Percentiles rank a stretch among this genome's conserved stretches.
These are phyloP conservation scores for Troglohyphantes excavatus DNA, from an alignment of 2,888 invertebrate species.

Conservation along the genomic window DNA sequence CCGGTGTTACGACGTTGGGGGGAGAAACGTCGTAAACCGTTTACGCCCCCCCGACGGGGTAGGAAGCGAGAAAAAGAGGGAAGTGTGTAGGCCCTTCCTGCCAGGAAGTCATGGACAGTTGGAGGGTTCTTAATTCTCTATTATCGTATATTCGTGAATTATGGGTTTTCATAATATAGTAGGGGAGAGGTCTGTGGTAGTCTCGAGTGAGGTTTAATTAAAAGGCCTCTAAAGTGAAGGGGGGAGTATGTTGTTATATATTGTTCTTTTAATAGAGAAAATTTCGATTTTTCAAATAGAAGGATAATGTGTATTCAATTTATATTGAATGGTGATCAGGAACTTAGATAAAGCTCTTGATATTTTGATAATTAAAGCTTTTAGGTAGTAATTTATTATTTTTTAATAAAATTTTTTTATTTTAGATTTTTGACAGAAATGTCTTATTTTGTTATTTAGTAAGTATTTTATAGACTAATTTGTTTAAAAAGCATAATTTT, in stretches of 20 bases:
- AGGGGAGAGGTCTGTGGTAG: neutral
- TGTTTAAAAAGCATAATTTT: too few species aligned
- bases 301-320: too few species aligned
- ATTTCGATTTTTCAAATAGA: too few species aligned
- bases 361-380: too few species aligned
- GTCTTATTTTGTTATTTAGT: too few species aligned
- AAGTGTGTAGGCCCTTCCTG: conserved; percentile 36
- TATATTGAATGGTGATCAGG: too few species aligned
- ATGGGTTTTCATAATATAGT: conserved; percentile 49
- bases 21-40: conserved; percentile 52
- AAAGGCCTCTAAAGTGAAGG: neutral
- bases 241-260: neutral
- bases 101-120: conserved; percentile 36
- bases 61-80: conserved; percentile 29
- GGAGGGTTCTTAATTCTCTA: conserved; percentile 36
- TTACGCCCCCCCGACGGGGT: conserved; percentile 45
- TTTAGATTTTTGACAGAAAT: too few species aligned
- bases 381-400: too few species aligned
- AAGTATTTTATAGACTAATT: too few species aligned
- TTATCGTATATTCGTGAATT: conserved; percentile 42
- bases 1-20: conserved; percentile 28
- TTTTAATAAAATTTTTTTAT: too few species aligned
- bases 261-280: too few species aligned
- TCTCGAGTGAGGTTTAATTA: neutral
- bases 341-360: too few species aligned